Evolutionary conservation across 2,888 invertebrate species (phyloP).

Genomic region (Agonopterix subpropinquella): DNA sequence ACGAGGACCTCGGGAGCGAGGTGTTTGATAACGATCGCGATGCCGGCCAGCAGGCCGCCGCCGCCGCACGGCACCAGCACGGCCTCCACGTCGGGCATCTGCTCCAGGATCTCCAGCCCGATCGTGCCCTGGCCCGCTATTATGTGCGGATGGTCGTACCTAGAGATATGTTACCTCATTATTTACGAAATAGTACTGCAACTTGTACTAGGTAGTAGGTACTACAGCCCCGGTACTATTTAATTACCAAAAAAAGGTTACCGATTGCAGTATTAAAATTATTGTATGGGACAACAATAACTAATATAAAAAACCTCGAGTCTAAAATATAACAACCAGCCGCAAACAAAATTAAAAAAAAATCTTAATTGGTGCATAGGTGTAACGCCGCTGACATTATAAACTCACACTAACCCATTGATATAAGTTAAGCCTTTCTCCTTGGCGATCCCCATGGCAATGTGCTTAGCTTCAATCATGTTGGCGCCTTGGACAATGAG

Average conservation of each 20-base stretch:
- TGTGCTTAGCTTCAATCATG: conserved; percentile 88
- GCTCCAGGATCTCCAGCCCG: conserved; percentile 94
- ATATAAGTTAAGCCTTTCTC: conserved; percentile 86
- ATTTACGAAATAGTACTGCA: not conserved
- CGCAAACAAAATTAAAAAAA: not conserved
- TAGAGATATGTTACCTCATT: conserved; percentile 33
- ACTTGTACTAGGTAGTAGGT: not conserved
- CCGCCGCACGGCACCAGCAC: conserved; percentile 95
- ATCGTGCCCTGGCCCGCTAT: conserved; percentile 97
- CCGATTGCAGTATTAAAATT: not conserved
- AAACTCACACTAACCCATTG: conserved; percentile 81
- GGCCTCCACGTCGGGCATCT: conserved; percentile 91
- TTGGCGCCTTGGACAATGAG: conserved; percentile 87
- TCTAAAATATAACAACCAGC: no score
- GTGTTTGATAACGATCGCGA: conserved; percentile 91
- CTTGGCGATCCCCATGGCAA: conserved; percentile 84
- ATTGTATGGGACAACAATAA: not conserved
- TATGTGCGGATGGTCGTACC: conserved; percentile 96
- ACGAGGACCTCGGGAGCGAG: conserved; percentile 88
- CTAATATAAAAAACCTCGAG: not conserved
- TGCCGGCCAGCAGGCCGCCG: conserved; percentile 94
- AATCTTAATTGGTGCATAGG: no score
- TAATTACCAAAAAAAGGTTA: not conserved
- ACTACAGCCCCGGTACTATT: not conserved
- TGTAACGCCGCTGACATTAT: not conserved